These are phyloP conservation scores for Sarcophaga carnaria DNA, from an alignment of 2,888 invertebrate genomes.

Conservation along the genomic window DNA sequence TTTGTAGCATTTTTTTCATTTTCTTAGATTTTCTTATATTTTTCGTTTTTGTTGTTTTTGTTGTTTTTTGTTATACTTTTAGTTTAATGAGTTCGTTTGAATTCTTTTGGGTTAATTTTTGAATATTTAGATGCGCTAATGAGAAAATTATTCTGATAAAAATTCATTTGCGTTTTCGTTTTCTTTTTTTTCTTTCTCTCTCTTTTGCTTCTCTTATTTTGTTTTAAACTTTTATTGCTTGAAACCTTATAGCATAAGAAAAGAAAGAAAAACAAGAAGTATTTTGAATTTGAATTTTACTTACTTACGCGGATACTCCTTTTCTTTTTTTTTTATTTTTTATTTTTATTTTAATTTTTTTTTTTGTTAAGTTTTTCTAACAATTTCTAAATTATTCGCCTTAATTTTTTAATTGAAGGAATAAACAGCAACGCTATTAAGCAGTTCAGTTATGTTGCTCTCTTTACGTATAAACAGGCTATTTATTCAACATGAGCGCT, in stretches of 20 bases:
- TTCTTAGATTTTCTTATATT: not conserved
- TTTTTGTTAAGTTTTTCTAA: not conserved
- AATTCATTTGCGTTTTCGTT: slow-evolving; percentile 38
- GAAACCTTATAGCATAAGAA: not conserved
- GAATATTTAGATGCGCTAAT: slow-evolving; percentile 65
- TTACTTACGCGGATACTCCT: not conserved
- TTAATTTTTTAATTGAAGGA: too few species aligned
- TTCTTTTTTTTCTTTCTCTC: not conserved
- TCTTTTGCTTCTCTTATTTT: not conserved
- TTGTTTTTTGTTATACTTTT: slow-evolving; percentile 16
- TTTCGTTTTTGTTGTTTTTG: slow-evolving; percentile 10
- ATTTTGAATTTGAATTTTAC: not conserved
- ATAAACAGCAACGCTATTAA: too few species aligned
- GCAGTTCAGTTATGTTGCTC: too few species aligned
- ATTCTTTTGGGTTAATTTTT: slow-evolving; percentile 65
- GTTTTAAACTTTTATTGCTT: too few species aligned
- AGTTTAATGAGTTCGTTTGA: slow-evolving; percentile 62
- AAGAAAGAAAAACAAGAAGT: not conserved
- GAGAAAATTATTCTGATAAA: slow-evolving; percentile 63
- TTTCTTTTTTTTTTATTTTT: not conserved
- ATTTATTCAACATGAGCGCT: too few species aligned
- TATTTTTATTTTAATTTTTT: not conserved
- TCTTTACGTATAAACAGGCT: too few species aligned
- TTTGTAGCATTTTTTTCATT: not conserved
- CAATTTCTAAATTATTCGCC: too few species aligned